phyloP scores from a whole-genome alignment of 2,113 vertebrate species.

The Ascaphus truei region DNA sequence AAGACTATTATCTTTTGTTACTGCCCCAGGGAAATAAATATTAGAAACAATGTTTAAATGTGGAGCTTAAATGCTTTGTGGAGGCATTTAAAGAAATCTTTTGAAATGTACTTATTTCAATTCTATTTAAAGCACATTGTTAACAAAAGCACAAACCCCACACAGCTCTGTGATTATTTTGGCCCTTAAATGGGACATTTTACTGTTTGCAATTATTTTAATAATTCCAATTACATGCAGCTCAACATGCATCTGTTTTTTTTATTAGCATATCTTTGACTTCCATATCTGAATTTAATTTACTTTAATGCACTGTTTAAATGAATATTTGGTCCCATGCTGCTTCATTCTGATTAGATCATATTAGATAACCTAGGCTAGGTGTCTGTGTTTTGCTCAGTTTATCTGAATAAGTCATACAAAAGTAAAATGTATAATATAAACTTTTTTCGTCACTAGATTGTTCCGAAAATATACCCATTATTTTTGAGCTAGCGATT shows the following conservation, averaged over 20 bases:
- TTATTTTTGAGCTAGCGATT: neutral
- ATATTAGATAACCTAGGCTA: neutral
- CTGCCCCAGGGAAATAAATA: neutral
- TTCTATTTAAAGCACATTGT: neutral
- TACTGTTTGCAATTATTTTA: neutral
- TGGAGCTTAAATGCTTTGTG: neutral
- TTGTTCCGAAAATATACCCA: neutral
- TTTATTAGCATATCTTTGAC: constrained; percentile 2
- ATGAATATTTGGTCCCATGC: constrained; percentile 23
- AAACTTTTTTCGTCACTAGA: neutral
- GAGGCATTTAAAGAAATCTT: constrained; percentile 4
- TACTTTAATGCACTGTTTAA: constrained; percentile 29
- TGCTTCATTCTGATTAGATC: constrained; percentile 28
- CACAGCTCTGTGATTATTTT: neutral
- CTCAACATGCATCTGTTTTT: neutral
- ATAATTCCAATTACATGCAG: neutral
- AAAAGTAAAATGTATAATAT: neutral
- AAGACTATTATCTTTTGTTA: constrained; percentile 1
- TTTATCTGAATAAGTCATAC: constrained; percentile 15
- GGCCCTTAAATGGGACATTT: neutral
- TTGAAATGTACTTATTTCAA: constrained; percentile 15
- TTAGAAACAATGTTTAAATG: constrained; percentile 6
- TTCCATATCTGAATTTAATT: constrained; percentile 13
- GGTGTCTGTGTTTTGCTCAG: constrained; percentile 12
- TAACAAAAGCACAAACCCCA: neutral